Conservation (phyloP, 2,888 invertebrate species). For the Choreutis nemorana region DNA sequence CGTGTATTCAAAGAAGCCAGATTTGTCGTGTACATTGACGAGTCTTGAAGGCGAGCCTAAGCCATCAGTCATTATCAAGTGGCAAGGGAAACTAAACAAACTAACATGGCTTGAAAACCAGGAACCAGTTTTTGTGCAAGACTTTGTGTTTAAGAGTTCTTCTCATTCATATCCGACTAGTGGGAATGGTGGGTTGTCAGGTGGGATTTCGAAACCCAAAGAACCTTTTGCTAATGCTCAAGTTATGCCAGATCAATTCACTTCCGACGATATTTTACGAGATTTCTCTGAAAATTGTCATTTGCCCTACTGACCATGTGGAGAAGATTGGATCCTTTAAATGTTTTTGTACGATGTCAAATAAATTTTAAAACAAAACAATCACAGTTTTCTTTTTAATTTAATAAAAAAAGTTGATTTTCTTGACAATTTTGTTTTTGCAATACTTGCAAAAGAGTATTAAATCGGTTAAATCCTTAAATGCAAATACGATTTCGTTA, state of each 20-base stretch:
- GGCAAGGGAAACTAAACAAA: conserved; percentile 20
- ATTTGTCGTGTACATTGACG: conserved; percentile 22
- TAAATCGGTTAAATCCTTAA: too few relatives aligned
- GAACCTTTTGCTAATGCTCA: conserved; percentile 20
- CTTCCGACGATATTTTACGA: conserved; percentile 14
- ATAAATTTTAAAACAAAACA: too few relatives aligned
- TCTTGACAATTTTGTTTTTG: too few relatives aligned
- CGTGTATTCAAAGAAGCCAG: conserved; percentile 17
- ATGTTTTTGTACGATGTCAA: not conserved
- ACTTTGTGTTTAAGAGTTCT: conserved; percentile 14
- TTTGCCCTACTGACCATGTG: not conserved
- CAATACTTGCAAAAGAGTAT: too few relatives aligned
- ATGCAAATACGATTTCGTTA: too few relatives aligned
- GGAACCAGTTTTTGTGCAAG: conserved; percentile 11
- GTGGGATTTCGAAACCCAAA: conserved; percentile 10
- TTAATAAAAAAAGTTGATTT: too few relatives aligned
- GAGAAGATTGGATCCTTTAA: not conserved
- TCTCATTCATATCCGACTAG: conserved; percentile 20
- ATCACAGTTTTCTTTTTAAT: too few relatives aligned
- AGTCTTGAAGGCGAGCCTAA: conserved; percentile 21
- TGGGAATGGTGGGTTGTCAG: conserved; percentile 20
- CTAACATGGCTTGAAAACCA: conserved; percentile 19
- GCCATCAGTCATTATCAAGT: conserved; percentile 29
- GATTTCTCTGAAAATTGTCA: conserved; percentile 5
- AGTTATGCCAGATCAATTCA: conserved; percentile 18